Percentiles rank a stretch among this genome's conserved stretches.
These are phyloP conservation scores for Myotis daubentonii DNA, from an alignment of 2,797 vertebrate species.

Conservation along the genomic window DNA sequence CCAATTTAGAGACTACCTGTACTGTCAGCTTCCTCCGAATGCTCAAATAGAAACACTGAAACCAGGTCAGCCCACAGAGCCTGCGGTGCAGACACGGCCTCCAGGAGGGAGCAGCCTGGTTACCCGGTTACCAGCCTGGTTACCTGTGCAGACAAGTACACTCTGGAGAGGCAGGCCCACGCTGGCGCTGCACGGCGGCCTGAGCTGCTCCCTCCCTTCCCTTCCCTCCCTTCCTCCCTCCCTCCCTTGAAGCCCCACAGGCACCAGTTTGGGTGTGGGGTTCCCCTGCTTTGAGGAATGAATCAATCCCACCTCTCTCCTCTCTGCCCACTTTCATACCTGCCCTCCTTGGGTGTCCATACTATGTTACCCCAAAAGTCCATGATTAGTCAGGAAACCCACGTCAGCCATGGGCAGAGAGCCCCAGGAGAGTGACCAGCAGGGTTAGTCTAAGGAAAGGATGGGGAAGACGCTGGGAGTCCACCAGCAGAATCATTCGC, in stretches of 20 bases:
- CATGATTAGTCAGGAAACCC: too few relatives aligned
- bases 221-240: not conserved
- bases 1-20: not conserved
- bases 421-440: too few relatives aligned
- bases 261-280: not conserved
- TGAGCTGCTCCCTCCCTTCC: too few relatives aligned
- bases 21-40: too few relatives aligned
- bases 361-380: rapidly evolving
- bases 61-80: not conserved
- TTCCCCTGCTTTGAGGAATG: not conserved
- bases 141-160: not conserved
- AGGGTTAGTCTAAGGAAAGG: not conserved
- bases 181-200: rapidly evolving
- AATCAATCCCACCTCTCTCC: not conserved
- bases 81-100: rapidly evolving
- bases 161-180: rapidly evolving
- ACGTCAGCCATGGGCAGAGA: rapidly evolving
- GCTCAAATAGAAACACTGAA: not conserved
- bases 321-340: rapidly evolving
- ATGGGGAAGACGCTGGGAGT: rapidly evolving
- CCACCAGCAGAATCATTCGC: not conserved
- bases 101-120: rapidly evolving
- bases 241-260: rapidly evolving
- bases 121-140: not conserved
- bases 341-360: rapidly evolving